phyloP scores from a whole-genome alignment of 2,888 invertebrate species.

The Euplagia quadripunctaria region DNA sequence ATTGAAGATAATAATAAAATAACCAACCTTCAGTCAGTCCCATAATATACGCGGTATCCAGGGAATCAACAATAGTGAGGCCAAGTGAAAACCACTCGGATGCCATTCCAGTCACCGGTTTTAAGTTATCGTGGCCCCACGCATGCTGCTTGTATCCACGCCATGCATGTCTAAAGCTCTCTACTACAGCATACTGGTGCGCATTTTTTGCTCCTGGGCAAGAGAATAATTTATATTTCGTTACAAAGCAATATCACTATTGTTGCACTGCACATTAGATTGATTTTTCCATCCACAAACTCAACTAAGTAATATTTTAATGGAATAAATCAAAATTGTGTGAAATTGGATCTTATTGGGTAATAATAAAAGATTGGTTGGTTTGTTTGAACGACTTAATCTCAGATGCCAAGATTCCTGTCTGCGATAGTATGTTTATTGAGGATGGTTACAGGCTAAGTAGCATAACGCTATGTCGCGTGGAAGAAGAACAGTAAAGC shows the following conservation, averaged over 20 bases:
- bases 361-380: too few relatives aligned
- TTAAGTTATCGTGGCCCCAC: constrained; percentile 99
- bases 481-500: too few relatives aligned
- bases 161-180: constrained; percentile 98
- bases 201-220: constrained; percentile 91
- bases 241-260: not conserved
- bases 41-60: constrained; percentile 99
- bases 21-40: constrained; percentile 91
- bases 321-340: too few relatives aligned
- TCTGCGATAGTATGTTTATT: too few relatives aligned
- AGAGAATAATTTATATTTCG: not conserved
- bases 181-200: constrained; percentile 94
- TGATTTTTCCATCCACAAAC: too few relatives aligned
- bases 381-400: too few relatives aligned
- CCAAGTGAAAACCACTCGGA: constrained; percentile 99
- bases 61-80: constrained; percentile 97
- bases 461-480: too few relatives aligned
- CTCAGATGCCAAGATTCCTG: too few relatives aligned
- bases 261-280: not conserved
- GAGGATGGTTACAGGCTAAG: too few relatives aligned
- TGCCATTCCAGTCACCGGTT: constrained; percentile 94
- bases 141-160: constrained; percentile 96
- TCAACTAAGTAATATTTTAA: too few relatives aligned
- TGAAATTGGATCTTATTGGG: too few relatives aligned
- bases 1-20: not conserved